Percentiles rank a stretch among this genome's conserved stretches.
These are phyloP conservation scores for Girardinus metallicus DNA, from an alignment of 2,797 vertebrate species.

Conservation along the genomic window DNA sequence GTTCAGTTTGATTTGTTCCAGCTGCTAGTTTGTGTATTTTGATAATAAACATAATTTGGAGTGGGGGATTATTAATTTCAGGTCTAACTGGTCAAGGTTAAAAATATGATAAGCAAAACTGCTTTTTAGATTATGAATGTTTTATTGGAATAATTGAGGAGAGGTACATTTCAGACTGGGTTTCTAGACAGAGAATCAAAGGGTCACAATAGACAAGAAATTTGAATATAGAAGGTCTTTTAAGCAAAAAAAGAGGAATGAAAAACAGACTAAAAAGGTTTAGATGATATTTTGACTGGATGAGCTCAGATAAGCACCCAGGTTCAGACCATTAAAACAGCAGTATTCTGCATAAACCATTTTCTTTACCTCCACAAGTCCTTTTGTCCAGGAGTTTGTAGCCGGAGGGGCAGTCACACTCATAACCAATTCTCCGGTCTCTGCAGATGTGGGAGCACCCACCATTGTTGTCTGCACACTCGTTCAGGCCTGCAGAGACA, in stretches of 20 bases:
- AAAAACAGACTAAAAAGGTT: not conserved
- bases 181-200: not conserved
- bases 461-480: conserved; percentile 92
- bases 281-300: not conserved
- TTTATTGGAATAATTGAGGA: not conserved
- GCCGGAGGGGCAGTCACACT: conserved; percentile 93
- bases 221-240: not conserved
- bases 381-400: conserved; percentile 96
- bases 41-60: not conserved
- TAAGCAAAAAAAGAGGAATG: not conserved
- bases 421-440: conserved; percentile 90
- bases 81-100: not conserved
- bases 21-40: not conserved
- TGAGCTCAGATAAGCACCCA: not conserved
- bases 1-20: not conserved
- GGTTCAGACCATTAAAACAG: not conserved
- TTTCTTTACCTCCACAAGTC: conserved; percentile 92
- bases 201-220: not conserved
- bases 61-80: not conserved
- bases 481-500: conserved; percentile 86
- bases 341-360: not conserved
- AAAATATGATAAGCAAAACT: not conserved
- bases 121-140: not conserved
- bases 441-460: conserved; percentile 97
- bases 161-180: not conserved